Evolutionary conservation across 92 coral and sea anemone genomes (phyloP), one percentile per base, ranked within the genome.

Genomic region (Porites rus): DNA sequence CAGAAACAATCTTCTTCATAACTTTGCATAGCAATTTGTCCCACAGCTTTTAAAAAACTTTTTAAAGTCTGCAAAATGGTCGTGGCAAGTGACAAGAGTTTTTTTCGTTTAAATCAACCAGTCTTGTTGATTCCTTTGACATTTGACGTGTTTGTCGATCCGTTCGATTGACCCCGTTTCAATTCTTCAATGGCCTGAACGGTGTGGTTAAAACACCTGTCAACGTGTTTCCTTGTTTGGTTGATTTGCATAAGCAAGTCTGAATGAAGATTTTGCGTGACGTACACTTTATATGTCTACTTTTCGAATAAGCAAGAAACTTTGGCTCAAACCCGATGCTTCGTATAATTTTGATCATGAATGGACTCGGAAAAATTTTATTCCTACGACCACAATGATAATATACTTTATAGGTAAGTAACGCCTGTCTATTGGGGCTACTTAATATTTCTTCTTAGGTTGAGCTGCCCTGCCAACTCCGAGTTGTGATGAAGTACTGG

Each of bases 231-330:
- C 11, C 10, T 43, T 43, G 4, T 20, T 51, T 12, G 11, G 52
- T 13, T 38, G 74, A 83, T 83, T 83, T 83, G 87, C 87, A 83
- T 83, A 83, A 43, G 9, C 80, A 50, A 56, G 46, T 38, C 46
- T 38, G 58, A 21, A 72, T 43, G 14, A 38, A 6, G 8, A 21
- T 63, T 83, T 74, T 63, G 87, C 87, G 87, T 83, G 87, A 74
- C 80, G 73, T 56, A 56, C 12, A 10, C 13, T 10, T 56, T 54
- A 54, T 38, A 38, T 38, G 46, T 38, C 31, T 28, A 56, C 13
- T 10, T 10, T 25, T 61, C 59, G 65, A 22, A 5, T 52, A 10
- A 43, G n/a, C 61, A 18, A 60, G 64, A 21, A 46, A 31, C 79
- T 3, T 60, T 62, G 79, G 73, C 87, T 59, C 58, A 10, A 7